Base-by-base conservation (phyloP, 2,888 invertebrate genomes). In the Mythimna impura region DNA sequence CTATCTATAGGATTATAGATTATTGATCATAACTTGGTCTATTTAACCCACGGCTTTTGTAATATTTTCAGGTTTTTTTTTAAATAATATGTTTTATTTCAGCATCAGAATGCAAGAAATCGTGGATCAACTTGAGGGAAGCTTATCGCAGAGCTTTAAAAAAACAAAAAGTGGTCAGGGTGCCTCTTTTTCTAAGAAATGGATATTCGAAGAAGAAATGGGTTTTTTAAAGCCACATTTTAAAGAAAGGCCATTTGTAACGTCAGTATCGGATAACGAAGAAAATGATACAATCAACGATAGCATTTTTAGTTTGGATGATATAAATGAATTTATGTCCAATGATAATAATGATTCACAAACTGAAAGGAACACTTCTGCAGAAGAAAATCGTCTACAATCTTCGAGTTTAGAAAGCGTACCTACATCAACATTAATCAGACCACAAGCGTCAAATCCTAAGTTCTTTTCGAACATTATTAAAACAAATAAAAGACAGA, bases 251-350 rank as follows among this genome's bases (percentile, higher is more conserved):
- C 54, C 62, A 54, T 54, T 62, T 54, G 61, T 69, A 54, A 62
- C 68, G 62, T 69, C 69, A 62, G 40, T 69, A 67, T 68, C 68
- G 70, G 70, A 61, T 43, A 70, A 62, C 64, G 58, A 47, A 64
- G 64, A 71, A 50, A 34, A 71, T 36, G 50, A 50, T 57, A 62
- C 52, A 36, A 62, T 62, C 40, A 62, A 62, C 62, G 69, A 62
- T 62, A 69, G 69, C 69, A 69, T 17, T 62, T 63, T 69, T 62
- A 62, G 69, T 69, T 62, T 62, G 61, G 69, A 69, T 69, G 69
- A 69, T 69, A 61, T 68, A 68, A 68, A 60, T 60, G 61, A 68
- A 68, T 52, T 68, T 61, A 60, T 68, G 60, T 60, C 68, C 61
- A 61, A 60, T 61, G 68, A 61, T 47, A 68, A 60, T 68, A 68